phyloP scores from a whole-genome alignment of 2,113 vertebrate species.

The Pyrgilauda ruficollis region DNA sequence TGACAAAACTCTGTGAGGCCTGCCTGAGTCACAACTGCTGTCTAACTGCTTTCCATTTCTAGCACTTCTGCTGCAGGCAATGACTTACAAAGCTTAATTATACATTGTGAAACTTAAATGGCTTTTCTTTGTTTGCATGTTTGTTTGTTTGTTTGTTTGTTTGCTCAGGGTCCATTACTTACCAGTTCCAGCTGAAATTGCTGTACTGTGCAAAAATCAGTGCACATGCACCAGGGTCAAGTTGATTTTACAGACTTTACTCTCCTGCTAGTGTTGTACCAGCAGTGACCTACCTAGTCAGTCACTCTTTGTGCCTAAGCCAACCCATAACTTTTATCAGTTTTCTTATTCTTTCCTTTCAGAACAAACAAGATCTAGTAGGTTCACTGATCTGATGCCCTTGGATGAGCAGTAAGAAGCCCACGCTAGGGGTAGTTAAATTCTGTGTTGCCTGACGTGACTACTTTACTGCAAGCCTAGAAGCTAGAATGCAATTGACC shows the following conservation, averaged over 20 bases:
- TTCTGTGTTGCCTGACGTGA: not conserved
- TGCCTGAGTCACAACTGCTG: not conserved
- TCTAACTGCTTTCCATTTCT: not conserved
- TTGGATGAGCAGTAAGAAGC: not conserved
- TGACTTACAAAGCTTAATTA: not conserved
- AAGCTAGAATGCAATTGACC: not conserved
- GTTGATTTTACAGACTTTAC: not conserved
- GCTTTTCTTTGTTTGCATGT: not conserved
- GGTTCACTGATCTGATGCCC: not conserved
- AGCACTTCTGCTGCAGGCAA: not conserved
- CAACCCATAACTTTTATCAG: not conserved
- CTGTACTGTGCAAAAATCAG: not conserved
- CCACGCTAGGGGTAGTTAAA: not conserved
- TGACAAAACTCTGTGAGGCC: not conserved
- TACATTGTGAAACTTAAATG: not conserved
- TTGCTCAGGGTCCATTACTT: not conserved
- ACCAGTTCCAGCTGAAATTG: not conserved
- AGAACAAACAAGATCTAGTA: not conserved
- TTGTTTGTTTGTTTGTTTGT: not conserved
- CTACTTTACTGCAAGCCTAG: not conserved
- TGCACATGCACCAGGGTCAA: accelerated
- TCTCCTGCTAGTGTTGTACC: not conserved
- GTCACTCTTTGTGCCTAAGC: not conserved
- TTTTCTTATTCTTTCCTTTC: not conserved
- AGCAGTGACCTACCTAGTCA: not conserved